Evolutionary conservation across 2,113 vertebrate species (phyloP).

Genomic region (Pseudorasbora parva): DNA sequence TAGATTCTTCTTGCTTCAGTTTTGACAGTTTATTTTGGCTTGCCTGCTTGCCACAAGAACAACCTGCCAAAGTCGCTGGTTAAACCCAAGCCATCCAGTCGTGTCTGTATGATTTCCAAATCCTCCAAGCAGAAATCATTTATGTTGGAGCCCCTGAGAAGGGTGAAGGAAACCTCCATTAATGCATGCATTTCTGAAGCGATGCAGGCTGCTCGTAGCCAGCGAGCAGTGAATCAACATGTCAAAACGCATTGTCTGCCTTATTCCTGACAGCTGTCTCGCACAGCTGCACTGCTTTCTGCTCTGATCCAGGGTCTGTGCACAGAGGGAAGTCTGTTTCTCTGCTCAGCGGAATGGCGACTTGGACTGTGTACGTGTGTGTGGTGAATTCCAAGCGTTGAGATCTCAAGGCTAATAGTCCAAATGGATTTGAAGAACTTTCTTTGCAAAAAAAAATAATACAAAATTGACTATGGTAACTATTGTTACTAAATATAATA

Average conservation of each 20-base stretch:
- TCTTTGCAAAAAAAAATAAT: neutral
- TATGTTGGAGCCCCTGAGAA: constrained; percentile 34
- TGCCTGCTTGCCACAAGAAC: neutral
- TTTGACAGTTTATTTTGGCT: constrained; percentile 1
- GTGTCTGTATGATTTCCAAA: constrained; percentile 10
- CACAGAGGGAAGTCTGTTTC: constrained; percentile 25
- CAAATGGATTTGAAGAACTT: neutral
- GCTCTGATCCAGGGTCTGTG: constrained; percentile 24
- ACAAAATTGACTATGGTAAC: neutral
- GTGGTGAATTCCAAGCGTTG: neutral
- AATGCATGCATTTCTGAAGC: constrained; percentile 48
- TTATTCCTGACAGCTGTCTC: constrained; percentile 44
- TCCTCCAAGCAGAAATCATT: constrained; percentile 14
- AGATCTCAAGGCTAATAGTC: neutral
- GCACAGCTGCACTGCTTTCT: constrained; percentile 37
- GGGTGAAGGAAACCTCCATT: constrained; percentile 24
- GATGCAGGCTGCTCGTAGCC: constrained; percentile 22
- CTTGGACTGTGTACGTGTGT: constrained; percentile 8
- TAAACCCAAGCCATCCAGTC: neutral
- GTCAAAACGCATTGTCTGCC: constrained; percentile 35
- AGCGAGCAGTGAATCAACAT: constrained; percentile 37
- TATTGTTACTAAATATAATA: neutral
- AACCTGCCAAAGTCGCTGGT: neutral
- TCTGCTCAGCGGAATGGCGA: neutral
- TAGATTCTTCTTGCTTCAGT: neutral